These are phyloP conservation scores for Tragelaphus strepsiceros DNA, from an alignment of 2,113 vertebrate genomes.

Conservation along the genomic window DNA sequence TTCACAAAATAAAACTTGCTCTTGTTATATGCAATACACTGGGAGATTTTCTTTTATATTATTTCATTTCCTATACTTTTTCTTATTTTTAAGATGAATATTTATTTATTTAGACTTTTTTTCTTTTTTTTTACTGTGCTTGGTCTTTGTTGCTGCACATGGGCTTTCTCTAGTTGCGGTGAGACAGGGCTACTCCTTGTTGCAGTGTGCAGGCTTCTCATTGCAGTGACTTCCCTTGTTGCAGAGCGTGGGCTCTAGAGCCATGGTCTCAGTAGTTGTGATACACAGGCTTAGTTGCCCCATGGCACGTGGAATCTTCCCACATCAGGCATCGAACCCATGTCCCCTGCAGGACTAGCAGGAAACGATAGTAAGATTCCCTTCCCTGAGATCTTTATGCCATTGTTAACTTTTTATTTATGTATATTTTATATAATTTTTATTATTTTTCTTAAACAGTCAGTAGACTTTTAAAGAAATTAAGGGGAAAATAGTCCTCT, in stretches of 20 bases:
- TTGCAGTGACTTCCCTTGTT: neutral
- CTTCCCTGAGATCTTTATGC: neutral
- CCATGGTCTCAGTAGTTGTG: neutral
- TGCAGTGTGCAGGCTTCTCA: neutral
- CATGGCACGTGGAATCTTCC: neutral
- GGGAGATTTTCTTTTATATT: neutral
- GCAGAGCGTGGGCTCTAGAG: neutral
- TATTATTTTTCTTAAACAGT: neutral
- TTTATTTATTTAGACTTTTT: neutral
- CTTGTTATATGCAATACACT: neutral
- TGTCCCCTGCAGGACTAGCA: neutral
- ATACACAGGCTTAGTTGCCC: neutral
- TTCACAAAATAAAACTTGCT: neutral
- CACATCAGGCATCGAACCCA: accelerated
- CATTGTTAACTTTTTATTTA: neutral
- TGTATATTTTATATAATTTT: neutral
- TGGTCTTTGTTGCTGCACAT: neutral
- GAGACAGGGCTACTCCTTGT: neutral
- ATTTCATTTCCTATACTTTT: neutral
- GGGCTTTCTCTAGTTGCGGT: neutral
- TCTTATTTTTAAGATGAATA: neutral
- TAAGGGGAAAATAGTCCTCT: neutral
- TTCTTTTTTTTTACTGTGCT: neutral
- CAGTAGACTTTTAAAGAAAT: neutral
- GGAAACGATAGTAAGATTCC: neutral